Evolutionary conservation across 2,888 invertebrate species (phyloP).

Genomic region (Micropterix aruncella): DNA sequence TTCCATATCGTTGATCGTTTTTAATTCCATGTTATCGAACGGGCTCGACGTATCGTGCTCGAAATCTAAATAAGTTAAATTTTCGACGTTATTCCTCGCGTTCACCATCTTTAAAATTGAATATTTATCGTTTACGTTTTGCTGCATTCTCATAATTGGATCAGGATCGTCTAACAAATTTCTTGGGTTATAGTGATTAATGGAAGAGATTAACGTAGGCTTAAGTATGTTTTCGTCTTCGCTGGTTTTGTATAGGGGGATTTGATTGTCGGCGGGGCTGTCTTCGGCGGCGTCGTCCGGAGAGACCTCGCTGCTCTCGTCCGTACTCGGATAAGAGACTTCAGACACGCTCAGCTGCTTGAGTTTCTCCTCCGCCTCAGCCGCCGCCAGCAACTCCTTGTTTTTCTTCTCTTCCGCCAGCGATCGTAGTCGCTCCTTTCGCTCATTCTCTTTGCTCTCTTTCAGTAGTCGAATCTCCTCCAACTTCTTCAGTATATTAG

Average conservation of each 20-base stretch:
- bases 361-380: conserved; percentile 34
- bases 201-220: conserved; percentile 28
- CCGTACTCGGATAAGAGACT: conserved; percentile 45
- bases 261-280: neutral
- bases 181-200: conserved; percentile 22
- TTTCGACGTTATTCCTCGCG: conserved; percentile 23
- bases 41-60: conserved; percentile 86
- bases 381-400: conserved; percentile 36
- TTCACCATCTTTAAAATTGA: conserved; percentile 4
- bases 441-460: conserved; percentile 43
- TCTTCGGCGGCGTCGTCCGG: conserved; percentile 19
- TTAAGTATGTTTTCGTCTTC: conserved; percentile 22
- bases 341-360: conserved; percentile 41
- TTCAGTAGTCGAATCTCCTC: conserved; percentile 55
- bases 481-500: conserved; percentile 55
- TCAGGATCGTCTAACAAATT: conserved; percentile 32
- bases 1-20: conserved; percentile 87
- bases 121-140: conserved; percentile 6
- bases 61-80: conserved; percentile 58
- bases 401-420: conserved; percentile 41
- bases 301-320: conserved; percentile 40
- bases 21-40: conserved; percentile 85
- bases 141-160: conserved; percentile 20
- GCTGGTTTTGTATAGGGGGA: neutral
- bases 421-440: conserved; percentile 43